A percentile compares a stretch with the other conserved stretches of the same genome.
Conservation (phyloP, 2,888 invertebrate species). For the Spodoptera littoralis region DNA sequence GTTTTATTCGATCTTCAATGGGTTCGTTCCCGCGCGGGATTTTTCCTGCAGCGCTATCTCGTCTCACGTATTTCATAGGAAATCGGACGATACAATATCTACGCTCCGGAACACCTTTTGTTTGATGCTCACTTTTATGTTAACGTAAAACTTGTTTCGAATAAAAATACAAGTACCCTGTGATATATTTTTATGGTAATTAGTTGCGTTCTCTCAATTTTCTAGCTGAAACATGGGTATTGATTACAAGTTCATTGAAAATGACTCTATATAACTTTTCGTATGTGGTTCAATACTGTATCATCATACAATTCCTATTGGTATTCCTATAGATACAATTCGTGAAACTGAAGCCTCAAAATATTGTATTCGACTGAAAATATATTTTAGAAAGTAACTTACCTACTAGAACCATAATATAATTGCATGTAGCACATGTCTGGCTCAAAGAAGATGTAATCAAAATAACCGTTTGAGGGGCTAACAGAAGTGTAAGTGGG, state of each 20-base stretch:
- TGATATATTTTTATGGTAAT: slow-evolving; percentile 1
- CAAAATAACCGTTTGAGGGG: slow-evolving; percentile 19
- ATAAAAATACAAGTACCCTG: not conserved
- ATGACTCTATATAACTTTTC: not conserved
- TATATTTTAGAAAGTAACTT: too few species aligned
- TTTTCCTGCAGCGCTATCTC: slow-evolving; percentile 37
- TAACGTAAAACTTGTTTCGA: slow-evolving; percentile 9
- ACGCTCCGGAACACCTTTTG: slow-evolving; percentile 25
- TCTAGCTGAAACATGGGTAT: not conserved
- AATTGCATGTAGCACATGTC: too few species aligned
- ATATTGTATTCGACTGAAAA: too few species aligned
- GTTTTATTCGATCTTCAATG: slow-evolving; percentile 33
- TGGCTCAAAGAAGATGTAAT: slow-evolving; percentile 1
- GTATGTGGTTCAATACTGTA: not conserved
- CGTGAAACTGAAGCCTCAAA: too few species aligned
- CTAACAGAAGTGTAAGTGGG: slow-evolving; percentile 39
- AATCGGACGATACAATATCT: slow-evolving; percentile 49
- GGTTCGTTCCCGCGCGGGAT: slow-evolving; percentile 13
- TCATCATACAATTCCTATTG: too few species aligned
- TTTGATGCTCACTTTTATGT: slow-evolving; percentile 7
- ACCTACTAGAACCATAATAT: too few species aligned
- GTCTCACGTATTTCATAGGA: slow-evolving; percentile 49
- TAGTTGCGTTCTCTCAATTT: not conserved
- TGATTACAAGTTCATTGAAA: too few species aligned
- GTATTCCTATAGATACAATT: too few species aligned